Evolutionary conservation across 2,113 vertebrate genomes (phyloP).

Genomic region (Malaclemys terrapin): DNA sequence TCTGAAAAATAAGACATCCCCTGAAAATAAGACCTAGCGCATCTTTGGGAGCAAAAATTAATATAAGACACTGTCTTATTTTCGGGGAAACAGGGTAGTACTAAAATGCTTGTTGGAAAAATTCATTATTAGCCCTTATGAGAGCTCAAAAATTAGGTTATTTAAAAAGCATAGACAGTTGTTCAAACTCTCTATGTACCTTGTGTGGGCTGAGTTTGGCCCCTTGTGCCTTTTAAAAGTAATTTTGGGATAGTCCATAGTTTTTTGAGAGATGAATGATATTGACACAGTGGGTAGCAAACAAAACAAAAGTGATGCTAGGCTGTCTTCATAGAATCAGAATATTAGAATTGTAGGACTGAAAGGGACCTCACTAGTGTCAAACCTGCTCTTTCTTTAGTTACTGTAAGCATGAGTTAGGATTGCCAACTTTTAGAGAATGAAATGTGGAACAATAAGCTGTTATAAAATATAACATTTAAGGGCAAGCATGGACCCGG

Average conservation of each 20-base stretch:
- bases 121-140: neutral
- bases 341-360: too few species aligned
- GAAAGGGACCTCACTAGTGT: neutral
- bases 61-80: too few species aligned
- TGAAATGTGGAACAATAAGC: neutral
- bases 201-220: neutral
- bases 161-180: neutral
- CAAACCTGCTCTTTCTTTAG: neutral
- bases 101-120: accelerated
- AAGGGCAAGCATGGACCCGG: neutral
- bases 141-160: neutral
- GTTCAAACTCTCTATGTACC: neutral
- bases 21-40: too few species aligned
- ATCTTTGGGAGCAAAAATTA: too few species aligned
- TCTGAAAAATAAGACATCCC: too few species aligned
- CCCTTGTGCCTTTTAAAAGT: neutral
- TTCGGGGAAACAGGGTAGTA: too few species aligned
- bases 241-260: neutral
- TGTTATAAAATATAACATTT: neutral
- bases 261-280: neutral
- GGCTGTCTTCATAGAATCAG: neutral
- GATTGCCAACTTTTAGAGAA: neutral
- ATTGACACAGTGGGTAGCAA: neutral
- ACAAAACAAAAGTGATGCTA: neutral
- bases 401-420: neutral